Evolutionary conservation across 2,113 vertebrate species (phyloP), one percentile per base, ranked within the genome.

Genomic region (Baryphthengus martii): DNA sequence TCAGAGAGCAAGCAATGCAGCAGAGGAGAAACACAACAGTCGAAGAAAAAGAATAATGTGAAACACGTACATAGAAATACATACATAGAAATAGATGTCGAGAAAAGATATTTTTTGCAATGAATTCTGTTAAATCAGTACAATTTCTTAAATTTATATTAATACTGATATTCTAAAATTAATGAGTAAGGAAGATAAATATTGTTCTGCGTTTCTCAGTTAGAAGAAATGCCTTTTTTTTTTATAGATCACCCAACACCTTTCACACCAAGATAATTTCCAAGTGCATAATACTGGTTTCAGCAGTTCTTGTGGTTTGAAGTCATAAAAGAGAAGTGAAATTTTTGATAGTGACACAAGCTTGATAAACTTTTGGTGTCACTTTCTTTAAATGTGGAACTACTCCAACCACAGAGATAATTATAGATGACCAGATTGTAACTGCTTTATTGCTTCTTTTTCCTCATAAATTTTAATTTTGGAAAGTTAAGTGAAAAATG

Each of bases 401-500:
- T 96, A 96, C 97, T 98, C 96, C 97, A 98, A 97, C 97, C 98
- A 97, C 97, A 97, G 82, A 97, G 97, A 98, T 98, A 98, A 98
- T 98, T 98, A 98, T 98, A 98, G 98, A 97, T 98, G 97, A 97
- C 98, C 98, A 98, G 96, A 98, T 71, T 98, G 98, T 98, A 98
- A 98, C 98, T 97, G 98, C 97, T 98, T 98, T 98, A 98, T 98
- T 98, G 96, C 98, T 98, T 97, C 97, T 97, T 97, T 97, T 98
- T 94, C 97, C 96, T 97, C 98, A 98, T 98, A 98, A 98, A 98
- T 98, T 98, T 98, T 98, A 97, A 98, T 98, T 98, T 98, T 98
- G 96, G 97, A 98, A 98, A 98, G 95, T 98, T 98, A 98, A 98
- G 98, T 98, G 97, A 97, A 98, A 98, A 98, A 98, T 97, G 98